Evolutionary conservation across 2,888 invertebrate species (phyloP).

Genomic region (Flexamia atlantica): DNA sequence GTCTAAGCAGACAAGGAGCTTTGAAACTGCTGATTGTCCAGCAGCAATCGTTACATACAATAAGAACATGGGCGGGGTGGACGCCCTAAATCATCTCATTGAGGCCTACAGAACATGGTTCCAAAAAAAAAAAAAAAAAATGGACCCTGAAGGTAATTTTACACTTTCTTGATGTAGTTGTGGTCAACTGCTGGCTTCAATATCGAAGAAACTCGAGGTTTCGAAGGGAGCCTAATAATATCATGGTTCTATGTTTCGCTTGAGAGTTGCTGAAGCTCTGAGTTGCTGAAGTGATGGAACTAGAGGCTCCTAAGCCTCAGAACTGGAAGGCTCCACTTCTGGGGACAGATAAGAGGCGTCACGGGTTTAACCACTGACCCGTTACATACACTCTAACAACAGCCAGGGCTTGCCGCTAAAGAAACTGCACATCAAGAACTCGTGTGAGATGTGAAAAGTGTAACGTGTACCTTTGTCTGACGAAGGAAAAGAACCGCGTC

Average conservation of each 20-base stretch:
- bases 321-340: background rate
- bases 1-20: background rate
- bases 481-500: conserved; percentile 5
- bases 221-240: background rate
- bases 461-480: conserved; percentile 1
- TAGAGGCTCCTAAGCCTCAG: background rate
- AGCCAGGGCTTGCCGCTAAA: background rate
- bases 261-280: background rate
- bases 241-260: background rate
- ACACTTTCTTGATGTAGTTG: conserved; percentile 35
- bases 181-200: conserved; percentile 49
- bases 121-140: conserved; percentile 43
- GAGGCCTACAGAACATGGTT: conserved; percentile 51
- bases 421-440: background rate
- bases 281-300: background rate
- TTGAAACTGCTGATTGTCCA: conserved; percentile 22
- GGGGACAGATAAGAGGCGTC: background rate
- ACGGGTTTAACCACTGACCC: conserved; percentile 21
- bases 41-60: conserved; percentile 36
- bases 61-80: conserved; percentile 48
- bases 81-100: conserved; percentile 43
- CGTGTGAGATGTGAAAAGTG: conserved; percentile 5
- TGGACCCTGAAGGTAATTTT: conserved; percentile 50
- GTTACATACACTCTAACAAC: background rate
- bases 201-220: conserved; percentile 1